These are phyloP conservation scores for Schlechtendalia chinensis DNA, from an alignment of 1,140 invertebrate species.

Conservation along the genomic window DNA sequence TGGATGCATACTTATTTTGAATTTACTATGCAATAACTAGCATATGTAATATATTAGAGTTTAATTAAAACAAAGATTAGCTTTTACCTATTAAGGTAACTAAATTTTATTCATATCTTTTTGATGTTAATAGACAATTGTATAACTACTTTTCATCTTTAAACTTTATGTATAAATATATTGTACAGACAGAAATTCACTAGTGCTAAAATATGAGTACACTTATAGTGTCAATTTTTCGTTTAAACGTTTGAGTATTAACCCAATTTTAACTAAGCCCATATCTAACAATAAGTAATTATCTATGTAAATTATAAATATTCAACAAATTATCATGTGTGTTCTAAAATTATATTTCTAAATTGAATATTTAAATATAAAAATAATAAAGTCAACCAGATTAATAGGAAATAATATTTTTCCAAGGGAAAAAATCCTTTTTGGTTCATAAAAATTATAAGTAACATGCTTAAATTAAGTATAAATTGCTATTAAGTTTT, in stretches of 20 bases:
- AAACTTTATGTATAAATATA: too few relatives aligned
- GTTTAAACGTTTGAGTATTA: slow-evolving; percentile 6
- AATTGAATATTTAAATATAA: neutral
- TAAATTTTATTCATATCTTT: neutral
- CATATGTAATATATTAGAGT: neutral
- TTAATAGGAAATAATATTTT: slow-evolving; percentile 20
- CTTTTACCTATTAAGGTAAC: neutral
- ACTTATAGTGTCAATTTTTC: neutral
- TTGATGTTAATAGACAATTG: neutral
- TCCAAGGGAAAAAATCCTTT: too few relatives aligned
- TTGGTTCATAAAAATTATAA: neutral
- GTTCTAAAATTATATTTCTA: neutral
- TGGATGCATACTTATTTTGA: neutral
- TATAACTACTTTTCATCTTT: neutral
- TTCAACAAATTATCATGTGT: neutral
- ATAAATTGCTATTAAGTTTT: neutral
- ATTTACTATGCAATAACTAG: neutral
- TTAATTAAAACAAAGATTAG: neutral
- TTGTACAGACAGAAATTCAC: too few relatives aligned
- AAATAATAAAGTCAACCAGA: neutral
- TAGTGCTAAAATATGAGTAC: neutral
- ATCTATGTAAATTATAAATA: neutral
- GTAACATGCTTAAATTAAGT: neutral
- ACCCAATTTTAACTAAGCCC: neutral
- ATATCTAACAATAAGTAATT: neutral